Evolutionary conservation across 2,888 invertebrate species (phyloP).

Genomic region (Nudaria mundana): DNA sequence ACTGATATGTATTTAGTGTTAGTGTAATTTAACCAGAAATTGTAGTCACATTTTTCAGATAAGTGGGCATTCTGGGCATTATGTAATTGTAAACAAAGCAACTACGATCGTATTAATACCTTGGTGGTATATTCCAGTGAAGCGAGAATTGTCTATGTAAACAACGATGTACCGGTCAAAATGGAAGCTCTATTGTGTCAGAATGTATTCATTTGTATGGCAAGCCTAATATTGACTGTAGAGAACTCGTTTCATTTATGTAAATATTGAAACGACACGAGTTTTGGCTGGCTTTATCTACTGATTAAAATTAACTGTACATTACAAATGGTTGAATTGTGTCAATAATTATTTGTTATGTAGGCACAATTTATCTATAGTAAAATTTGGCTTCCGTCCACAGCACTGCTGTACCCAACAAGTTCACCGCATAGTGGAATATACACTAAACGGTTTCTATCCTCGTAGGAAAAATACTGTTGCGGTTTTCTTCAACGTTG

Average conservation of each 20-base stretch:
- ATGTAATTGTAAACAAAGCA: no score
- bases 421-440: no score
- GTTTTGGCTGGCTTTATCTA: slow-evolving; percentile 43
- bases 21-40: no score
- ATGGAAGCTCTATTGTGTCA: slow-evolving; percentile 76
- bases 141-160: slow-evolving; percentile 73
- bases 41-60: no score
- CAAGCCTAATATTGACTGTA: slow-evolving; percentile 72
- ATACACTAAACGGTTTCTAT: no score
- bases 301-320: slow-evolving; percentile 50
- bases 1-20: no score
- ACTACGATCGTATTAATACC: slow-evolving; percentile 42
- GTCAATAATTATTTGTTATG: background rate
- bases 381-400: no score
- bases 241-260: slow-evolving; percentile 68
- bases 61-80: no score
- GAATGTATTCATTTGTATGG: slow-evolving; percentile 80
- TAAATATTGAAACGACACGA: slow-evolving; percentile 54
- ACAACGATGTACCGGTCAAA: slow-evolving; percentile 70
- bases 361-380: no score
- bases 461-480: no score
- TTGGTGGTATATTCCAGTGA: slow-evolving; percentile 62
- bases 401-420: no score
- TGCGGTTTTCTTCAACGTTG: no score
- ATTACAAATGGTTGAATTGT: background rate